Base-by-base conservation (phyloP, 2,888 invertebrate genomes). In the Hypena proboscidalis region DNA sequence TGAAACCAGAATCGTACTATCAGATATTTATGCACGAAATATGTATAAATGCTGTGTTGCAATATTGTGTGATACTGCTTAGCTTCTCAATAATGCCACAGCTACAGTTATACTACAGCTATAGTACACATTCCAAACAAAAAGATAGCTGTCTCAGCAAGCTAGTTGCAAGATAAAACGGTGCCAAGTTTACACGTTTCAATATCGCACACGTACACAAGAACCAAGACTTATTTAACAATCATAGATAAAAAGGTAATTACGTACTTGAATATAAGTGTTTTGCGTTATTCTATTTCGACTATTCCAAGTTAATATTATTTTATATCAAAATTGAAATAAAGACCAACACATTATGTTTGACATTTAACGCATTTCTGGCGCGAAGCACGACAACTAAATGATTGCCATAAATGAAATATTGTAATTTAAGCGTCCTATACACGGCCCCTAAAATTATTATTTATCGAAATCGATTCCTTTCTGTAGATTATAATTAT, bases 331-430 rank as follows among this genome's bases (percentile, higher is more conserved):
- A 35, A 44, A 44, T 26, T 39, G 55, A 54, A 54, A 11, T 44
- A 37, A 35, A 34, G 41, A 29, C 32, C 23, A 33, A 48, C 39
- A 48, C 47, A 63, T 55, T 58, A 46, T 50, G 49, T 58, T 61
- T 70, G 71, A 72, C 75, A 52, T 53, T 37, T 46, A 47, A 40
- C 68, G 60, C 67, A 67, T 67, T 83, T 84, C 80, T 84, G 85
- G 85, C 85, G 85, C 85, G 85, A 80, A 81, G 66, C 51, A 29
- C 50, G 69, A 72, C 67, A 48, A 41, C 3, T 31, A 13, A 27
- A 29, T 45, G 11, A 22, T 61, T 65, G 50, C 50, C 54, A 60
- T 15, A 10, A 2, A 8, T 10, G 15, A n/a, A 40, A 27, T 30
- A 21, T 32, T 54, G 35, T 46, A 30, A 38, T 25, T 1, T 33